Evolutionary conservation across 53 echinoderm and acorn worm species (phyloP), one percentile per base, ranked within the genome.

Genomic region (Patiria pectinifera): DNA sequence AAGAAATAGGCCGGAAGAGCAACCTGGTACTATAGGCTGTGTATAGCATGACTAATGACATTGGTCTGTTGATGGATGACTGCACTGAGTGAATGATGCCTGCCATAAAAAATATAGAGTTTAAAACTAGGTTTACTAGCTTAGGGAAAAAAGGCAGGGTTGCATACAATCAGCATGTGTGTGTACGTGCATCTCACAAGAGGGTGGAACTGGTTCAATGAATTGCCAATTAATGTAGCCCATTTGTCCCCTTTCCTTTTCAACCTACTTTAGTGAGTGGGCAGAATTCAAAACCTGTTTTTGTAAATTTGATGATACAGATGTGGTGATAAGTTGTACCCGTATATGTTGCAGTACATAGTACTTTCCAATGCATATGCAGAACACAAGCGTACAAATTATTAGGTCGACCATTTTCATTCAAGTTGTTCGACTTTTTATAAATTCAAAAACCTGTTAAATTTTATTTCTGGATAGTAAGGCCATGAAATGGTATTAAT

Each of bases 1-100:
- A 43, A 72, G 76, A 87, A 87, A 76, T 87, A 59, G 87, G 87
- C 87, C 87, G 87, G 87, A 87, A 87, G 87, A 87, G 87, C 23
- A 76, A 76, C 87, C 60, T 14, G 6, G 87, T 78, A 71, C 60
- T 18, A 87, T 49, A 49, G 59, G 62, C 71, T 77, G 87, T 87
- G 87, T 87, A 78, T 35, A 87, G 76, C 87, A 76, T 87, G 87
- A 87, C 87, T 87, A 87, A 87, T 78, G 78, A 71, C 87, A 87
- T 78, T 71, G 87, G 76, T 59, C 77, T 78, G 87, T 48, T 87
- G 87, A 87, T 78, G 87, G 87, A 87, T 87, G 87, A 71, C 59
- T 87, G 78, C 87, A 87, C 87, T 44, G 59, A 78, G 19, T 77
- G 77, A 87, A 87, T 87, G 87, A 77, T 87, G 77, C 49, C 53